phyloP scores from a whole-genome alignment of 2,113 vertebrate species.

The Thinocorus orbignyianus region DNA sequence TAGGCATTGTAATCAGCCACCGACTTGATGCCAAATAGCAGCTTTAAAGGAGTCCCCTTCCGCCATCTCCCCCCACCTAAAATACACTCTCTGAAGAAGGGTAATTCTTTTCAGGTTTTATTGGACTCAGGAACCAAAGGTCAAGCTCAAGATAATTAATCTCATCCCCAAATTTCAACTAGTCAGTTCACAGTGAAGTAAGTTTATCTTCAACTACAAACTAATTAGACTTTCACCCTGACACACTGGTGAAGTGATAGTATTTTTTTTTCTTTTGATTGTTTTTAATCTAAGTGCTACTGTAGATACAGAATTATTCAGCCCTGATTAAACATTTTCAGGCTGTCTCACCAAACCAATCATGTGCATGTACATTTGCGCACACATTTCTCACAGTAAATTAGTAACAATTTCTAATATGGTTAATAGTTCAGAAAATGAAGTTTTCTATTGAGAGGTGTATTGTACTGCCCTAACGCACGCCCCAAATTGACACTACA shows the following conservation, averaged over 20 bases:
- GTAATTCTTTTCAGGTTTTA: background rate
- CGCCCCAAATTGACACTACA: slow-evolving; percentile 40
- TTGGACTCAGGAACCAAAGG: background rate
- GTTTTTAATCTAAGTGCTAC: slow-evolving; percentile 7
- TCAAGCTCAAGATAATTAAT: background rate
- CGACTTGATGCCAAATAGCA: background rate
- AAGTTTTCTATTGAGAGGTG: slow-evolving; percentile 24
- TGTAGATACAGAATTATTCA: slow-evolving; percentile 7
- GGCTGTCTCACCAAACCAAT: slow-evolving; percentile 1
- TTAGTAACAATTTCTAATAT: slow-evolving; percentile 56
- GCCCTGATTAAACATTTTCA: slow-evolving; percentile 48
- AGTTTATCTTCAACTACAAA: background rate
- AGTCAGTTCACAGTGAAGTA: background rate
- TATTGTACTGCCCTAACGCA: slow-evolving; percentile 7
- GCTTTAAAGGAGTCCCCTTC: background rate
- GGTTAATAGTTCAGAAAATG: slow-evolving; percentile 53
- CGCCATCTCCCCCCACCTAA: background rate
- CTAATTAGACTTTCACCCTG: slow-evolving; percentile 29
- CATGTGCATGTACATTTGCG: background rate
- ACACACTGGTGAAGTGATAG: background rate
- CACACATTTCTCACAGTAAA: slow-evolving; percentile 42
- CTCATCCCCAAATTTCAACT: background rate
- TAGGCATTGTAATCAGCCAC: background rate
- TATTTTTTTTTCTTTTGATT: background rate
- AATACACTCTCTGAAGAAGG: background rate